Percentiles rank a stretch among this genome's conserved stretches.
phyloP scores from a whole-genome alignment of 2,888 invertebrate genomes.

The Hemistola chrysoprasaria region DNA sequence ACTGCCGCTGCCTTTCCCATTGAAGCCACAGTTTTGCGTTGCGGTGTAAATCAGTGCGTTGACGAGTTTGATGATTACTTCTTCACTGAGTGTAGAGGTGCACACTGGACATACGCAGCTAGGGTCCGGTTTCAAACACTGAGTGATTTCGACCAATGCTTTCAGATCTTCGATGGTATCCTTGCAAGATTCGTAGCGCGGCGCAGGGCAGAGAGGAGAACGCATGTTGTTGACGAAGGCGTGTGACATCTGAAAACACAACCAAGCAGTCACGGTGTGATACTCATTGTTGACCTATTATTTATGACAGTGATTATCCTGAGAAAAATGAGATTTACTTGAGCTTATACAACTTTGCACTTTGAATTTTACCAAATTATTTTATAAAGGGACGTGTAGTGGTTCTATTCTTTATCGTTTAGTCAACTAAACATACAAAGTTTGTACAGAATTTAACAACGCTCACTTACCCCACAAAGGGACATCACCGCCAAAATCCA shows the following conservation, averaged over 20 bases:
- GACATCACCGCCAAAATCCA: slow-evolving; percentile 30
- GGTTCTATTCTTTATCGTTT: no score
- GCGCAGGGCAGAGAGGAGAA: slow-evolving; percentile 9
- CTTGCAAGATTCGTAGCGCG: slow-evolving; percentile 35
- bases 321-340: no score
- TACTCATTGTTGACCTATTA: no score
- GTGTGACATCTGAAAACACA: slow-evolving; percentile 39
- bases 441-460: no score
- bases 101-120: slow-evolving; percentile 8
- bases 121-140: slow-evolving; percentile 28
- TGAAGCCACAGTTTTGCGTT: slow-evolving; percentile 41
- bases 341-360: no score
- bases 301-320: no score
- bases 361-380: no score
- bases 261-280: no score
- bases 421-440: no score
- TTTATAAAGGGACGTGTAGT: no score
- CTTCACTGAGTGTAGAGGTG: slow-evolving; percentile 42
- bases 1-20: slow-evolving; percentile 17
- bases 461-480: slow-evolving; percentile 40
- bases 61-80: slow-evolving; percentile 58
- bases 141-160: slow-evolving; percentile 33
- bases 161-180: slow-evolving; percentile 40
- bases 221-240: slow-evolving; percentile 36
- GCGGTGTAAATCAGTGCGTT: slow-evolving; percentile 59